Percentiles rank a stretch among this genome's conserved stretches.
Evolutionary conservation across 1,140 invertebrate genomes (phyloP).

Genomic region (Aphaenogaster floridana): DNA sequence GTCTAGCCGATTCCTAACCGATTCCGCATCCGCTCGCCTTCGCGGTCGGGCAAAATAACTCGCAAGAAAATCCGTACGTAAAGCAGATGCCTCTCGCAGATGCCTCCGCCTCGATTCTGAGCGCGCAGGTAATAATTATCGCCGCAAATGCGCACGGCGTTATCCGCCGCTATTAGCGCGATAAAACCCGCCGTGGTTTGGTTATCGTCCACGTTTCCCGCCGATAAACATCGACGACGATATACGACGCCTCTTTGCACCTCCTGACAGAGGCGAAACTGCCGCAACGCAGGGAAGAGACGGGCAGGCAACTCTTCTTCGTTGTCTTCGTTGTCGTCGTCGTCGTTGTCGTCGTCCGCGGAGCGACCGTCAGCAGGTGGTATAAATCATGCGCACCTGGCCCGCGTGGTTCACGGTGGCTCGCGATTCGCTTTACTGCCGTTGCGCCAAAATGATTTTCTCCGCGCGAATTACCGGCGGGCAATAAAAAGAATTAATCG

Average conservation of each 20-base stretch:
- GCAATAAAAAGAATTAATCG: slow-evolving; percentile 64
- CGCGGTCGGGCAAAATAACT: slow-evolving; percentile 23
- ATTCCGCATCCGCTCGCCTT: background rate
- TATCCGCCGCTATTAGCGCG: slow-evolving; percentile 66
- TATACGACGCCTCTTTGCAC: slow-evolving; percentile 15
- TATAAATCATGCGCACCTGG: slow-evolving; percentile 64
- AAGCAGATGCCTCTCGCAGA: slow-evolving; percentile 38
- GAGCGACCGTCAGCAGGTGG: slow-evolving; percentile 42
- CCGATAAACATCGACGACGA: slow-evolving; percentile 61
- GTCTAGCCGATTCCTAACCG: background rate
- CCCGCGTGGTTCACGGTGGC: slow-evolving; percentile 53
- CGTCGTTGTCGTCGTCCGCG: slow-evolving; percentile 15
- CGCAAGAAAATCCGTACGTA: slow-evolving; percentile 34
- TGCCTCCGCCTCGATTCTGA: slow-evolving; percentile 59
- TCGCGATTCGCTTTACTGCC: slow-evolving; percentile 60
- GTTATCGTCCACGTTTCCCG: slow-evolving; percentile 41
- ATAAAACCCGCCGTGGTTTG: slow-evolving; percentile 56
- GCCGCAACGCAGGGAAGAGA: background rate
- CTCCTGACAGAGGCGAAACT: background rate
- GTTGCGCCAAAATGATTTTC: slow-evolving; percentile 60
- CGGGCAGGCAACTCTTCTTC: background rate
- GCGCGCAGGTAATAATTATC: slow-evolving; percentile 70
- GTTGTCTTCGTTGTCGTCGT: slow-evolving; percentile 6
- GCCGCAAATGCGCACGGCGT: slow-evolving; percentile 14
- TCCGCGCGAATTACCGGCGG: slow-evolving; percentile 56